Evolutionary conservation across 2,888 invertebrate genomes (phyloP), one percentile per base, ranked within the genome.

Genomic region (Leptinotarsa rubiginosa): DNA sequence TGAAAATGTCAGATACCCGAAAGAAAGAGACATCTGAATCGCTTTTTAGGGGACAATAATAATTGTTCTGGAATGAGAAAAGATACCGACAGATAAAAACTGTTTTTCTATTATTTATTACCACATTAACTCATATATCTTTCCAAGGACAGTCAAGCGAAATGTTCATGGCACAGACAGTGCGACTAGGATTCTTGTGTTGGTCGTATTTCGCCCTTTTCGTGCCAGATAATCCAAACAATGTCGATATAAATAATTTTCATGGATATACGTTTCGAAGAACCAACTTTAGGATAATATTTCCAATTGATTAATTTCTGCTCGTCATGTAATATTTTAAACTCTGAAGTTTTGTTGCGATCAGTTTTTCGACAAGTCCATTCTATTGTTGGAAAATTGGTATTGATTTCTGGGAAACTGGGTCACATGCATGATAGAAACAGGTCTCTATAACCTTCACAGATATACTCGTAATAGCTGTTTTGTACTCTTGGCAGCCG

Each of bases 401-500:
- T 54, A 54, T 54, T 54, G 54, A 54, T 54, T 54, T 18, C 3
- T n/a, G 16, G 54, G 54, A 54, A 54, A 54, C 18, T 54, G 18
- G 54, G 54, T 54, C 54, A 54, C 18, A 54, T 54, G 54, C 54
- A 50, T 50, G 16, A 50, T 50, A 16, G 50, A n/a, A 50, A 50
- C 50, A 50, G 50, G 50, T 54, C 54, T 54, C 54, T 18, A 10
- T 18, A 18, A 18, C 54, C 54, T 54, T 18, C 54, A 54, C n/a
- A 16, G 18, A 54, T 18, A 10, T 10, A 54, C 41, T 41, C 41
- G 41, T 41, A 12, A 2, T 31, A 31, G 31, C 31, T 41, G 41
- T 41, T 41, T 41, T 41, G 41, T 41, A 41, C 10, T 41, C 41
- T 41, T 41, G 41, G 41, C 41, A 41, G 41, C 41, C 0, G 41